Conservation (phyloP, 2,113 vertebrate genomes). For the Periophthalmus modestus region DNA sequence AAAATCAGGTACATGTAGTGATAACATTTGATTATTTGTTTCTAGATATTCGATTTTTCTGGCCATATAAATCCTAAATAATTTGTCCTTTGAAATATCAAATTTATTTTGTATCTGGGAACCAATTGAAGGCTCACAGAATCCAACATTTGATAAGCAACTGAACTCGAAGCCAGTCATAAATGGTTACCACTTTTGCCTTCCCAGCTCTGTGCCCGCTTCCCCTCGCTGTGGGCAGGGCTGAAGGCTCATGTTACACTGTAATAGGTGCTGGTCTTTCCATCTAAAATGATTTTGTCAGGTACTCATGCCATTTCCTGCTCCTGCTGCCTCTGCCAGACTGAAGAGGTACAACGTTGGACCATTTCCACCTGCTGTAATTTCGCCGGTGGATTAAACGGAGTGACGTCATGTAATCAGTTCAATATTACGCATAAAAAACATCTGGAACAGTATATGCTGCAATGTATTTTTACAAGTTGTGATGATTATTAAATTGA, state of each 20-base stretch:
- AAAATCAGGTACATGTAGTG: too few species aligned
- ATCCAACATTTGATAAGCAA: background rate
- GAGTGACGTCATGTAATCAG: background rate
- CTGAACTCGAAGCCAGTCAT: background rate
- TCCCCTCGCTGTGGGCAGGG: background rate
- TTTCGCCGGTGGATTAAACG: background rate
- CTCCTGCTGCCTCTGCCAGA: background rate
- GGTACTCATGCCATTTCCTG: background rate
- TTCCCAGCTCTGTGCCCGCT: conserved; percentile 7
- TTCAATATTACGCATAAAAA: background rate
- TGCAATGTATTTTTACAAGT: background rate
- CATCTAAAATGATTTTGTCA: conserved; percentile 6
- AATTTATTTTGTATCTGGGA: too few species aligned
- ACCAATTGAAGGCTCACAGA: background rate
- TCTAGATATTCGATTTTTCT: too few species aligned
- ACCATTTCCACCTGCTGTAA: background rate
- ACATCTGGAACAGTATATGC: background rate
- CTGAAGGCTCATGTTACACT: background rate
- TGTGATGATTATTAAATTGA: background rate
- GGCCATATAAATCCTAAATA: too few species aligned
- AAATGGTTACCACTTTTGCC: background rate
- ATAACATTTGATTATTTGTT: too few species aligned
- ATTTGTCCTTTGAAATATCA: too few species aligned
- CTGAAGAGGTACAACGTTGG: background rate
- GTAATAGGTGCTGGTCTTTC: background rate